Evolutionary conservation across 2,113 vertebrate genomes (phyloP).

Genomic region (Chrysemys picta): DNA sequence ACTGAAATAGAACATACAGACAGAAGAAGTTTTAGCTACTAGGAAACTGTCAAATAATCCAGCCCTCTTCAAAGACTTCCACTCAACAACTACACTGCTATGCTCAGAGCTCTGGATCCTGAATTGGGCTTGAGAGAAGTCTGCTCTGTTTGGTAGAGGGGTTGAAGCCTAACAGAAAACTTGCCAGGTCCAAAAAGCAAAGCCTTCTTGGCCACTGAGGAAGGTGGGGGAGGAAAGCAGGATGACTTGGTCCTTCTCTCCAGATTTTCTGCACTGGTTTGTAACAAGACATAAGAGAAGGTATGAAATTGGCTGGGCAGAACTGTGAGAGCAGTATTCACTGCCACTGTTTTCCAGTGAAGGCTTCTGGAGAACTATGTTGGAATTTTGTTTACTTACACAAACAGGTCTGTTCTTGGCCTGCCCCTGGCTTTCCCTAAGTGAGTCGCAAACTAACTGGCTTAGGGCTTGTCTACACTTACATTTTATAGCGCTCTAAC

Average conservation of each 20-base stretch:
- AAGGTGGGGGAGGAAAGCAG: background rate
- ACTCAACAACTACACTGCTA: background rate
- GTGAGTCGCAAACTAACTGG: background rate
- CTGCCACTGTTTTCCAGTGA: background rate
- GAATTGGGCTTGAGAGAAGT: background rate
- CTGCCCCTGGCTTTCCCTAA: background rate
- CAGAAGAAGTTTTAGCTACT: fast-evolving
- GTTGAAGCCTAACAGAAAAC: background rate
- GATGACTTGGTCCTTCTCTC: background rate
- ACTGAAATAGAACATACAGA: background rate
- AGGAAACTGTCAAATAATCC: background rate
- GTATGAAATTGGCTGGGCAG: background rate
- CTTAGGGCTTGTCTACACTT: background rate
- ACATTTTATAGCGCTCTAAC: too few relatives aligned
- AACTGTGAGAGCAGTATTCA: background rate
- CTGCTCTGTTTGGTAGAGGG: background rate
- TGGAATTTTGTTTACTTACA: background rate
- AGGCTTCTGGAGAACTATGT: background rate
- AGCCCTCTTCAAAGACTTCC: background rate
- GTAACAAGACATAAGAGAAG: background rate
- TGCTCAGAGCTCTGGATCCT: background rate
- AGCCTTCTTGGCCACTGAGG: background rate
- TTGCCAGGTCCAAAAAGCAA: background rate
- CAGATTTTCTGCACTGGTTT: background rate
- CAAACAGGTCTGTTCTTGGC: background rate